Base-by-base conservation (phyloP, 1,140 invertebrate species). In the Drosophila pallidifrons region DNA sequence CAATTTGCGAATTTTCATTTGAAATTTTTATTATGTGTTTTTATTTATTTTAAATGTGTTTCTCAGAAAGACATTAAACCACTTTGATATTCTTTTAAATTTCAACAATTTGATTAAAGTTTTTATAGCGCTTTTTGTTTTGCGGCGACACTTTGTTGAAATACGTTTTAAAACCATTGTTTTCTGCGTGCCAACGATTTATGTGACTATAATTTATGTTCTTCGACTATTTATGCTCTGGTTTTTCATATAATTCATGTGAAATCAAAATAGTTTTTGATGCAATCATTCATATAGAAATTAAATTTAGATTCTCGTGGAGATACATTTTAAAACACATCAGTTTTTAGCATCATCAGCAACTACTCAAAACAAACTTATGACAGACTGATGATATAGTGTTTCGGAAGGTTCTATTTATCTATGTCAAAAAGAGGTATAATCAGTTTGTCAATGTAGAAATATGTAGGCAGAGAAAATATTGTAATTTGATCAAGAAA, bases 141-240 rank as follows among this genome's bases (percentile, higher is more conserved):
- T 54, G 30, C 51, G 7, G 10, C 32, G 51, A 54, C 51, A 32
- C 32, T 15, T 54, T 54, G 51, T 32, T 54, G 51, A 54, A 32
- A 13, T 10, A 3, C 5, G 51, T 5, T 13, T 43, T 10, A 32
- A 54, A 54, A 35, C 51, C 13, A 54, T 54, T 54, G 51, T 54
- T 54, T 32, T 54, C 28, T 13, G 30, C 51, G 7, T 54, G 28
- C 51, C 51, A 15, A 13, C n/a, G 51, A 32, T 54, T 54, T 54
- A 54, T 54, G 51, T 32, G n/a, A 5, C 28, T n/a, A 54, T 54
- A 54, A 54, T 32, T 54, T 35, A 54, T 54, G 51, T 54, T 54
- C 28, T 35, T 43, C 3, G 41, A 32, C 28, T 52, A 54, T 54
- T 32, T 54, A 54, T 54, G 51, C 28, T 54, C 51, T 32, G 51